Evolutionary conservation across 2,888 invertebrate species (phyloP), one percentile per base, ranked within the genome.

Genomic region (Papilio gigon): DNA sequence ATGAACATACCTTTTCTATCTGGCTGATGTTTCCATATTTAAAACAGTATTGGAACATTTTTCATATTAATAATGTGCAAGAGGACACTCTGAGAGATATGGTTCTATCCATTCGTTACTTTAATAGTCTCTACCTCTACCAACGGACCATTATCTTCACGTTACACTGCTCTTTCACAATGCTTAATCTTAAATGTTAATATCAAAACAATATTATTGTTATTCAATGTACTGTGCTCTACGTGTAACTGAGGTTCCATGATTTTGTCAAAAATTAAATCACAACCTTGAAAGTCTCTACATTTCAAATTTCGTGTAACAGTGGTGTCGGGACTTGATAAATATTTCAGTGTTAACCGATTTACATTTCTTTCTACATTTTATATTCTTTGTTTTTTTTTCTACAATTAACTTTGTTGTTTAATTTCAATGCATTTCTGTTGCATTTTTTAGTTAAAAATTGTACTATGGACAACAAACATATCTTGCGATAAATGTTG

Each of bases 21-120:
- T 17, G 9, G 30, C 27, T n/a, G 30, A 56, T 30, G 17, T 30
- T 56, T 27, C 53, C n/a, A 56, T 30, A 56, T 56, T 17, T 56
- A 30, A 56, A 56, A 53, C 30, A n/a, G 30, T 6, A 8, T 30
- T 53, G 47, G 17, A 17, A 3, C 30, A 56, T 30, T 56, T 56
- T 56, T 56, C 53, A 56, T 56, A 56, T 30, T 17, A 56, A 56
- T 30, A 56, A 56, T 30, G 30, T 30, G 53, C 30, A 27, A 56
- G 30, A 30, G 9, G 53, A 56, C 8, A 53, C 17, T 56, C 8
- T 27, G 5, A 14, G n/a, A 53, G 53, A 56, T 56, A 56, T 56
- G 30, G 30, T n/a, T 30, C 30, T 30, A 56, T 56, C 30, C 53
- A 56, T 56, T 56, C 30, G 53, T 56, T 56, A 56, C 30, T 56